Base-by-base conservation (phyloP, 2,113 vertebrate genomes). In the Apteryx mantelli region DNA sequence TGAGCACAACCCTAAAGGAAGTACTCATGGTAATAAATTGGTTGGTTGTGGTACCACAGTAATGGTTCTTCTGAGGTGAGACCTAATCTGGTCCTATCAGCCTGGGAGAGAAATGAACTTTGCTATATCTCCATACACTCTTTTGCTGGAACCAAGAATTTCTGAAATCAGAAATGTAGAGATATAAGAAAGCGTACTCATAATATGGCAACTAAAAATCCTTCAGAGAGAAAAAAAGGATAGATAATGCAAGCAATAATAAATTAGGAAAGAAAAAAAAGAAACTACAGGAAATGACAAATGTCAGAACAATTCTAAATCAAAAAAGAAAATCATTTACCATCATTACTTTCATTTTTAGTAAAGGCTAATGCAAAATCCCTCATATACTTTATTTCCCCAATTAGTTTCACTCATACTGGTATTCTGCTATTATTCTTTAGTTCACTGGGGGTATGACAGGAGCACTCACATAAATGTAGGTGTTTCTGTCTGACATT, bases 401-500 rank as follows among this genome's bases (percentile, higher is more conserved):
- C 6, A n/a, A 21, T n/a, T 91, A 30, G 3, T 56, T 79, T 24
- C 1, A 36, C 50, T 69, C 5, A 7, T 75, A 34, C 13, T 81
- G 5, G 1, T 61, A 77, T 89, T 84, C 24, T 53, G 20, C 18
- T 2, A 18, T 83, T 82, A 65, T 44, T 83, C 5, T 3, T 74
- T 22, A 46, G 30, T 70, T 4, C 69, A n/a, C 44, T 5, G 1
- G 13, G 2, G 1, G 1, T 55, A 55, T 40, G 7, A 85, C 8
- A 82, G 14, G 7, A 84, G 1, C 4, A 56, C 38, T 65, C 3
- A 11, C 32, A 46, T 21, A 48, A 38, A 24, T 34, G 52, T 7
- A 40, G 22, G 46, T 69, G 13, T 61, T 93, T 88, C 28, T 12
- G 55, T 46, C 5, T 70, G 52, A 48, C 13, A 75, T 44, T 26